Evolutionary conservation across 2,888 invertebrate genomes (phyloP), one percentile per base, ranked within the genome.

Genomic region (Latrodectus hesperus): DNA sequence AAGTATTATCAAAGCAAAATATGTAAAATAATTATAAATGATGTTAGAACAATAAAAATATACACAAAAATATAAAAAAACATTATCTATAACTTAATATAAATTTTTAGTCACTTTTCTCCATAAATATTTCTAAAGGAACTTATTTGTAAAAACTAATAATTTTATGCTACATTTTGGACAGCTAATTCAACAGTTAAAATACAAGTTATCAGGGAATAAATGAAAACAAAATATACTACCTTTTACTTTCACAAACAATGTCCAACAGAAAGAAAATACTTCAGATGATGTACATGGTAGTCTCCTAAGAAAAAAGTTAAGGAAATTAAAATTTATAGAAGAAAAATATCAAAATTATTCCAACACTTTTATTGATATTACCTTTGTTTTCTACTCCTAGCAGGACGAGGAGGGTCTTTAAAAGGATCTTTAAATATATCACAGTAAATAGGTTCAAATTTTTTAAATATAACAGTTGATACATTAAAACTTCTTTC

Each of bases 401-500:
- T 94, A 16, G 85, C 72, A 49, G 85, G 84, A 70, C 93, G 94
- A 91, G 93, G 93, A 85, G 92, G 93, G 81, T 94, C 94, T 68
- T 91, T 90, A 89, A 93, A 93, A 9, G 96, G 95, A 82, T 95
- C 95, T 90, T 95, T 94, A 92, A 99, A 99, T 89, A 99, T 95
- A 91, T 96, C 95, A 84, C 95, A 94, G 91, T 97, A 99, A 80
- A 98, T 96, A 9, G 96, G 96, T 91, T 96, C 95, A 92, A 96
- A 98, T 91, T 98, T 97, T 91, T 97, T 96, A 92, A 97, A 99
- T 80, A 98, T 95, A n/a, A 97, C 96, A 90, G 96, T 96, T 1
- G 98, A 97, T 1, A 99, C 98, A 75, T 96, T 96, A 93, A 99
- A 98, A 91, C 97, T 98, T 84, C 96, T 94, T 91, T 99, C 96